These are phyloP conservation scores for Callospermophilus lateralis DNA, from an alignment of 2,113 vertebrate genomes.

Conservation along the genomic window DNA sequence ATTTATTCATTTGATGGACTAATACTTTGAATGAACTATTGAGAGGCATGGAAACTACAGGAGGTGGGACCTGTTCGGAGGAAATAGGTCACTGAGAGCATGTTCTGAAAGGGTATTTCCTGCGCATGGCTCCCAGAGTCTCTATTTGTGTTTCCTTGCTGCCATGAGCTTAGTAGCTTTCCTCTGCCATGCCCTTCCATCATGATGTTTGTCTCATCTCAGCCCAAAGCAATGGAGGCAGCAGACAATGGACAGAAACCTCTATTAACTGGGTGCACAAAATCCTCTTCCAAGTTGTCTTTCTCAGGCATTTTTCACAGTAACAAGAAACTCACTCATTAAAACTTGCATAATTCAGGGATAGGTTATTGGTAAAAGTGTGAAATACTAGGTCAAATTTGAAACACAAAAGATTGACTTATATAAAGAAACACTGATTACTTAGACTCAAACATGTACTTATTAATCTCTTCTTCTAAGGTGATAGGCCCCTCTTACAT, in stretches of 20 bases:
- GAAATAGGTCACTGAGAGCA: not conserved
- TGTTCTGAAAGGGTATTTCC: not conserved
- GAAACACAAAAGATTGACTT: not conserved
- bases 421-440: not conserved
- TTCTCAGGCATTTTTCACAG: not conserved
- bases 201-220: not conserved
- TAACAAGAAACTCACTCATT: not conserved
- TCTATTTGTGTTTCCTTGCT: not conserved
- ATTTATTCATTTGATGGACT: not conserved
- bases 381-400: constrained; percentile 18
- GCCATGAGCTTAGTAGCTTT: too few relatives aligned
- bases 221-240: not conserved
- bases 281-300: not conserved
- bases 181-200: not conserved
- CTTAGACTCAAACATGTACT: not conserved
- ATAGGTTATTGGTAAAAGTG: constrained; percentile 2
- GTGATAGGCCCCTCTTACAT: not conserved
- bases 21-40: not conserved
- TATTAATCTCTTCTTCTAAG: not conserved
- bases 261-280: not conserved
- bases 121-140: not conserved
- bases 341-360: constrained; percentile 13
- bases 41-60: not conserved
- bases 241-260: not conserved
- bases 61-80: not conserved